Evolutionary conservation across 2,113 vertebrate species (phyloP), one percentile per base, ranked within the genome.

Genomic region (Tachycineta bicolor): DNA sequence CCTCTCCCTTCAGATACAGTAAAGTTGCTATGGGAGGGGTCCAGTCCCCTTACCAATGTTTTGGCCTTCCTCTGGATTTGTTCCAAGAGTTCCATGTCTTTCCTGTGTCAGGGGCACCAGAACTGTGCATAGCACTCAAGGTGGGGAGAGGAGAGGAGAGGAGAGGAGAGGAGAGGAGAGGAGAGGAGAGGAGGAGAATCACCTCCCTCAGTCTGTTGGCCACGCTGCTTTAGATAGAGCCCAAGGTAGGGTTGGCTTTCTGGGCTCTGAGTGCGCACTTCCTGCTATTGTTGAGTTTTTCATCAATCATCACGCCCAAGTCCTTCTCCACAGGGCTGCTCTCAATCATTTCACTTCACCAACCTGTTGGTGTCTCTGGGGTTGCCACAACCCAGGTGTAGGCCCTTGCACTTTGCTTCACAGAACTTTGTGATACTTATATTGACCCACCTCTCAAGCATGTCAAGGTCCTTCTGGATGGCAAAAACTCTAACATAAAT

Each of bases 261-360:
- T 18, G n/a, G 23, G 21, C 29, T 53, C 16, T 14, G 16, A 68
- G 41, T 14, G 8, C 55, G 34, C 29, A 31, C 2, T 31, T 46
- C 21, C 18, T 53, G 63, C 21, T 47, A 29, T 31, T 2, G 29
- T 8, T 22, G 20, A 41, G 17, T 55, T 76, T 69, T 83, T 34
- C 21, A 41, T 62, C 31, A 49, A 59, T 23, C 33, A 24, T 44
- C 22, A 37, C 0, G 0, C 19, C 8, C 44, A 29, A 41, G 8
- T 31, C 14, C 17, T 89, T 62, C 41, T 69, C 25, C 19, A 22
- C 25, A 55, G 87, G 14, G 20, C 55, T 62, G 29, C 47, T 83
- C 41, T 76, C 31, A 62, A 11, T 53, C 46, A 52, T 44, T 44
- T 65, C 41, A 41, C 10, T 20, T 29, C 33, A 63, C 12, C 53